These are phyloP conservation scores for Tylochromis polylepis DNA, from an alignment of 2,113 vertebrate genomes.

Conservation along the genomic window DNA sequence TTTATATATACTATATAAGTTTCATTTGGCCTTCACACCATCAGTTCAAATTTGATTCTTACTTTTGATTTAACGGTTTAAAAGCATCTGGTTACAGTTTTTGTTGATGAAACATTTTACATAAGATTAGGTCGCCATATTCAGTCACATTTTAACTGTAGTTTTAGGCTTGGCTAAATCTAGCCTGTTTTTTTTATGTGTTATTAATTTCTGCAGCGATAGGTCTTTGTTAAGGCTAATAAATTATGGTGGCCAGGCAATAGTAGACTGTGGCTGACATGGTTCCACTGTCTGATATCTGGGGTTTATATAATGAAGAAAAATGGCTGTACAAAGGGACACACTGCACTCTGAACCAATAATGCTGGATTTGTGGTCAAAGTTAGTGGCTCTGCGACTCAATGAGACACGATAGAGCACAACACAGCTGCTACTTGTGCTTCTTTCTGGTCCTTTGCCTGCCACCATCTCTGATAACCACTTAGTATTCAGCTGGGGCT, in stretches of 20 bases:
- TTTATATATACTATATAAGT: background rate
- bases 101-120: background rate
- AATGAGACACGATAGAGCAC: conserved; percentile 6
- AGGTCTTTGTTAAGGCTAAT: conserved; percentile 10
- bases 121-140: background rate
- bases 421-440: conserved; percentile 45
- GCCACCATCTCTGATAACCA: conserved; percentile 10
- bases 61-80: background rate
- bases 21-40: background rate
- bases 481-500: conserved; percentile 47
- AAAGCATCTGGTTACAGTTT: background rate
- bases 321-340: conserved; percentile 11
- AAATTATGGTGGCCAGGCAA: conserved; percentile 66
- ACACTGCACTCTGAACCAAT: background rate
- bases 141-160: background rate
- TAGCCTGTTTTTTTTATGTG: background rate
- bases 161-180: background rate
- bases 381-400: conserved; percentile 8
- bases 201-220: conserved; percentile 17
- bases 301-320: conserved; percentile 61
- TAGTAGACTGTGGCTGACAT: conserved; percentile 55
- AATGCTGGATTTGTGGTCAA: background rate
- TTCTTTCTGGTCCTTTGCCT: conserved; percentile 34
- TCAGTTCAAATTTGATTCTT: background rate
- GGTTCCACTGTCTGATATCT: conserved; percentile 55